Conservation (phyloP, 2,888 invertebrate species). For the Alitta virens region DNA sequence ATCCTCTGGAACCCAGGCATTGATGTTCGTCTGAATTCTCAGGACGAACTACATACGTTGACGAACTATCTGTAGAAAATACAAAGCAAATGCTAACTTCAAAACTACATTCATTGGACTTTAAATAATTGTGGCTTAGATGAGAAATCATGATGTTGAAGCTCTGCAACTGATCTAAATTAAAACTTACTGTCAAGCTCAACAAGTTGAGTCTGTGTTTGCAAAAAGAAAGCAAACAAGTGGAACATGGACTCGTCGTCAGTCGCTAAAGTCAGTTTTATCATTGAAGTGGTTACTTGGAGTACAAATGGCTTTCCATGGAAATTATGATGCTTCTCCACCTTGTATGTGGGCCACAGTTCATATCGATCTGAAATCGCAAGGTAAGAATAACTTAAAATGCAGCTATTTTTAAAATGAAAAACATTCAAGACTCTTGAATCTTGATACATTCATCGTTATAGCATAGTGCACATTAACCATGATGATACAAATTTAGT, state of each 20-base stretch:
- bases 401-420: too few species aligned
- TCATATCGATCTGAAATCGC: not conserved
- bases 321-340: slow-evolving; percentile 1
- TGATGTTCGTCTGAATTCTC: slow-evolving; percentile 48
- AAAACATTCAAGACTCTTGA: too few species aligned
- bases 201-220: slow-evolving; percentile 25
- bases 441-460: too few species aligned
- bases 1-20: slow-evolving; percentile 47
- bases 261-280: slow-evolving; percentile 15
- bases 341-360: slow-evolving; percentile 6
- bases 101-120: too few species aligned
- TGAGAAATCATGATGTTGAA: too few species aligned
- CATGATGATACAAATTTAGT: too few species aligned
- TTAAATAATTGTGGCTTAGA: too few species aligned
- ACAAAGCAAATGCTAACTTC: too few species aligned
- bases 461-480: too few species aligned
- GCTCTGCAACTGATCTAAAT: too few species aligned
- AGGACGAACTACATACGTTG: slow-evolving; percentile 41
- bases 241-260: slow-evolving; percentile 26
- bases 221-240: slow-evolving; percentile 28
- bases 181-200: slow-evolving; percentile 21
- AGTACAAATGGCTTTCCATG: slow-evolving; percentile 10
- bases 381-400: too few species aligned
- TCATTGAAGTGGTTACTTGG: slow-evolving; percentile 1
- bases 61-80: slow-evolving; percentile 36